Percentiles rank a stretch among this genome's conserved stretches.
These are phyloP conservation scores for Chloroceryle aenea DNA, from an alignment of 2,113 vertebrate species.

Conservation along the genomic window DNA sequence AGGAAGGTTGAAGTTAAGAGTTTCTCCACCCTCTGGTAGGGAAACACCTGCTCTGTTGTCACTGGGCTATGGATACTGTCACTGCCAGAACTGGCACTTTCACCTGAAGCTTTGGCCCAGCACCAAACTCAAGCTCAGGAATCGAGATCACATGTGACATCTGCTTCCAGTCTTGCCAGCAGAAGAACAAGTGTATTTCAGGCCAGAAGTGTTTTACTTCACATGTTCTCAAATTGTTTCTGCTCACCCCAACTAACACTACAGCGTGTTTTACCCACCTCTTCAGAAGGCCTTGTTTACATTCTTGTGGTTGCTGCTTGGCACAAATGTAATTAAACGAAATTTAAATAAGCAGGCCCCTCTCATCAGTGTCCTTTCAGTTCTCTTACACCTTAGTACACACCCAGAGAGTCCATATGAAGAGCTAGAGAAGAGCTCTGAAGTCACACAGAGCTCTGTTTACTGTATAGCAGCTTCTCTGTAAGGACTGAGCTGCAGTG, in stretches of 20 bases:
- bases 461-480: neutral
- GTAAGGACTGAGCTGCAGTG: rapidly evolving
- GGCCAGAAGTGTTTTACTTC: neutral
- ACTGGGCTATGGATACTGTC: rapidly evolving
- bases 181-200: neutral
- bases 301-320: neutral
- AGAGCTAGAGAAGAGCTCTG: neutral
- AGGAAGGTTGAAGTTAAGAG: neutral
- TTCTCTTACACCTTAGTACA: neutral
- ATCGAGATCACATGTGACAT: neutral
- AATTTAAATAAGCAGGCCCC: neutral
- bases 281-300: neutral
- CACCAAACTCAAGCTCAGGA: neutral
- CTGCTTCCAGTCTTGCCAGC: neutral
- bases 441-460: neutral
- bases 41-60: neutral
- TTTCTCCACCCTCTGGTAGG: neutral
- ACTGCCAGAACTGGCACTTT: neutral
- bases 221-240: neutral
- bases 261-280: neutral
- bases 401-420: neutral
- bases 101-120: neutral
- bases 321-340: neutral
- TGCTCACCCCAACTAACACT: neutral
- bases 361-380: neutral